These are phyloP conservation scores for Apoda limacodes DNA, from an alignment of 2,888 invertebrate genomes.

Conservation along the genomic window DNA sequence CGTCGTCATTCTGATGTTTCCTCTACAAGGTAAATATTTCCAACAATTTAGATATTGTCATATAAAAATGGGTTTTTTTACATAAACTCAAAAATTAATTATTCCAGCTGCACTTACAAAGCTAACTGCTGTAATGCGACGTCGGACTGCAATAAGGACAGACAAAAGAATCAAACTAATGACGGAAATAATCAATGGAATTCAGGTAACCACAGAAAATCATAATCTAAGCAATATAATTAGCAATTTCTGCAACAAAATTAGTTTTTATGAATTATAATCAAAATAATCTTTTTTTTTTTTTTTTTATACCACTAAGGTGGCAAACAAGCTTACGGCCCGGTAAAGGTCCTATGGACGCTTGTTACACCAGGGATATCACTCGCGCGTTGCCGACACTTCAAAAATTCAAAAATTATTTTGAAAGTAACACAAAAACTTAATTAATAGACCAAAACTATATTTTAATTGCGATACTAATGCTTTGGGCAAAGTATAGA, in stretches of 20 bases:
- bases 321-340: no score
- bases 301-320: no score
- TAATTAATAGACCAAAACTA: no score
- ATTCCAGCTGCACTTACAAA: slow-evolving; percentile 47
- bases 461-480: no score
- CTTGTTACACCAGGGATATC: no score
- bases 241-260: background rate
- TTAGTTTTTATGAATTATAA: background rate
- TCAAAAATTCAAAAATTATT: no score
- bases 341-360: no score
- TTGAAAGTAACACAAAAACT: no score
- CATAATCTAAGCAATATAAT: slow-evolving; percentile 1
- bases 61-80: background rate
- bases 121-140: slow-evolving; percentile 39
- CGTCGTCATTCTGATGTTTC: slow-evolving; percentile 68
- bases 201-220: slow-evolving; percentile 71
- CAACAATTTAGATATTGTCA: background rate
- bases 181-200: slow-evolving; percentile 89
- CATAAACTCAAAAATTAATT: slow-evolving; percentile 8
- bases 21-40: slow-evolving; percentile 51
- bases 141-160: slow-evolving; percentile 78
- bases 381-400: no score
- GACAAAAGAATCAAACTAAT: slow-evolving; percentile 88
- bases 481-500: no score
- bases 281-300: background rate